Percentiles rank a stretch among this genome's conserved stretches.
These are phyloP conservation scores for Crotalus horridus DNA, from an alignment of 2,113 vertebrate genomes.

Conservation along the genomic window DNA sequence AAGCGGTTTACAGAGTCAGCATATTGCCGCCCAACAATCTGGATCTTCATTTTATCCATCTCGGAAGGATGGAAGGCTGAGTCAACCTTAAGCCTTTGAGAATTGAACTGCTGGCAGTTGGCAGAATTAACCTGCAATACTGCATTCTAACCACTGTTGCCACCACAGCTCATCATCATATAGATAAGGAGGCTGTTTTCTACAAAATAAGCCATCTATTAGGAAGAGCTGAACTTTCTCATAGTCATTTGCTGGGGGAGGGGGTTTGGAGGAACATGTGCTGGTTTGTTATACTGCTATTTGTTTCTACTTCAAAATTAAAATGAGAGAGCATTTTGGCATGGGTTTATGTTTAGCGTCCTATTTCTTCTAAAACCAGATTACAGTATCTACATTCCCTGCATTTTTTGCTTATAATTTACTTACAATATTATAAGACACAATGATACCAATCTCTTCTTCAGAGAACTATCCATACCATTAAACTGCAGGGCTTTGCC, in stretches of 20 bases:
- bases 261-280: neutral
- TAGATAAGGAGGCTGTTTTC: neutral
- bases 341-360: neutral
- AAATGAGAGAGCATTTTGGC: neutral
- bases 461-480: conserved; percentile 48
- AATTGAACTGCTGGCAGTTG: neutral
- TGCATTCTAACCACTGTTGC: neutral
- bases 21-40: neutral
- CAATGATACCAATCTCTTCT: conserved; percentile 14
- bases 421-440: conserved; percentile 59
- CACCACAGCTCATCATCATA: neutral
- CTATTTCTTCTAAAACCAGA: conserved; percentile 51
- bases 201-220: neutral
- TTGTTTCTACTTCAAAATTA: neutral
- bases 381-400: conserved; percentile 44
- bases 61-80: neutral
- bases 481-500: conserved; percentile 19
- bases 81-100: neutral
- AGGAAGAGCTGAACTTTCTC: neutral
- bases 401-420: conserved; percentile 64
- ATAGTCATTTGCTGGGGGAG: neutral
- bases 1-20: neutral
- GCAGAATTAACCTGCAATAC: neutral
- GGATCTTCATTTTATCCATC: neutral
- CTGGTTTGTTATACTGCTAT: neutral